Base-by-base conservation (phyloP, 2,888 invertebrate species). In the Drosophila kuntzei region DNA sequence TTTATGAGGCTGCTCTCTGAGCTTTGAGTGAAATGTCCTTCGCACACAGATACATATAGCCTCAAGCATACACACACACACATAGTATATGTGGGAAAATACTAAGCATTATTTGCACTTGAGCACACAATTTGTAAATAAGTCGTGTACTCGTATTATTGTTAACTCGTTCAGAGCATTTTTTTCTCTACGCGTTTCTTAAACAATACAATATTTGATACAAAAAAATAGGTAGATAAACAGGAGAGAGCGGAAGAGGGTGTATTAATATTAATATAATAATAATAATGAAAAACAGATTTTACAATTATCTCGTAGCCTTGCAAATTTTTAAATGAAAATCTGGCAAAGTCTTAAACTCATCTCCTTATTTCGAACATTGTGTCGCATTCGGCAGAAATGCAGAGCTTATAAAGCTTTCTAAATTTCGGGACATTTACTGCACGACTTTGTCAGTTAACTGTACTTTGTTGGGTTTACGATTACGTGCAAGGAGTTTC, bases 391-490 rank as follows among this genome's bases (percentile, higher is more conserved):
- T 62, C 50, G 20, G 2, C 18, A 44, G 36, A 25, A 41, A 54
- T 43, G 27, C 46, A 16, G 25, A 54, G 54, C 46, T 57, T 27
- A 29, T 50, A 37, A 53, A 64, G 65, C 62, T 67, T 55, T 60
- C 43, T 47, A 58, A 76, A 74, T 66, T 78, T 62, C 49, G 54
- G 57, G 11, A 55, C 68, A 82, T 65, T 84, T 84, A 46, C 64
- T 53, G 59, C 39, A 64, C 27, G 84, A 81, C 84, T 87, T 84
- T 84, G 71, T 71, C 68, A 53, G 79, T 69, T 60, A 63, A 75
- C 57, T 49, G 74, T 68, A 87, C 87, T 78, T 80, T 71, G 67
- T 78, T 49, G 43, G 58, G n/a, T 79, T 87, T 80, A 73, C 78
- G 75, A 77, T 46, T 69, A 65, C 78, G 81, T 66, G 58, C 63